Evolutionary conservation across 2,113 vertebrate species (phyloP), one percentile per base, ranked within the genome.

Genomic region (Oryzias celebensis): DNA sequence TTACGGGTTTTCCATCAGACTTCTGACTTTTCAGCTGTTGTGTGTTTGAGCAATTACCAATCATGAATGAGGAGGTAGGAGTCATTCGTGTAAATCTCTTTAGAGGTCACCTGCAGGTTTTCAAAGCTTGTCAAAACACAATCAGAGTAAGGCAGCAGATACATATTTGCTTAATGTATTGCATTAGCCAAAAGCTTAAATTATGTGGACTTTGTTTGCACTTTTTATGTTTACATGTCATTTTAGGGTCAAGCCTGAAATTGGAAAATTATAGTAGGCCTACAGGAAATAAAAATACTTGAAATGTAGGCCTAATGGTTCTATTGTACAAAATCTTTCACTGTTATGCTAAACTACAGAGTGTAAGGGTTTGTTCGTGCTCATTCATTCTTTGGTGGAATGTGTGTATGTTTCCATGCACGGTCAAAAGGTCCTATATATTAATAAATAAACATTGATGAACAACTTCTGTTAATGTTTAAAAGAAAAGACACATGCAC

Each of bases 191-290:
- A 51, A 51, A 20, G 13, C 10, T 50, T 45, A 24, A 43, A 57
- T 23, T 53, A 50, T 47, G 1, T 7, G 18, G 28, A 31, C 46
- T 68, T 68, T 10, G 52, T 58, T 44, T 55, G 17, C 42, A 52
- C 58, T 42, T 66, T 44, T 58, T 31, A 36, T 13, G 14, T 48
- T 62, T 51, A 50, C 10, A 7, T 56, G 14, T 57, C 65, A 61
- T 45, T 65, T 67, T 42, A 51, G 13, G 62, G 64, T 74, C 64
- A 31, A 36, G 12, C 4, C 36, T n/a, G 71, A 47, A 75, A 82
- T 50, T 22, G 66, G 61, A 68, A 48, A 58, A 47, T 28, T 24
- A 57, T 41, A n/a, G 17, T 18, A n/a, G 3, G 51, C 58, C 75
- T 70, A 45, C 73, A 62, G 78, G 68, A 15, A 41, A 28, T 14